Percentiles rank a stretch among this genome's conserved stretches.
phyloP scores from a whole-genome alignment of 2,113 vertebrate genomes.

The Papio anubis region DNA sequence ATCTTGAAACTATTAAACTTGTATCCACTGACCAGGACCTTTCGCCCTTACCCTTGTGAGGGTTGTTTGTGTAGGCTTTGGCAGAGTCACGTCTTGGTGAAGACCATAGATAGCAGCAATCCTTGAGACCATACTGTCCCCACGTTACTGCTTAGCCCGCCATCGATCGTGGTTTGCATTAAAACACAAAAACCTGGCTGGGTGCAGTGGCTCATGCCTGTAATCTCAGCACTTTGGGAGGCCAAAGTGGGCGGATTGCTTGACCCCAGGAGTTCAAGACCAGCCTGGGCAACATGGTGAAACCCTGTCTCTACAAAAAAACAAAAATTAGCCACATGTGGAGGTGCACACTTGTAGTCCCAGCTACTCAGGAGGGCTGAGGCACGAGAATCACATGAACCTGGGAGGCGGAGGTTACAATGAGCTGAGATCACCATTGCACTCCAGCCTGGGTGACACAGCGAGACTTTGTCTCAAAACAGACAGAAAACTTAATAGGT shows the following conservation, averaged over 20 bases:
- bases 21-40: neutral
- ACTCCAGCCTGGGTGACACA: neutral
- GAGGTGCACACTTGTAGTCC: neutral
- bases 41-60: neutral
- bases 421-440: neutral
- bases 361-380: neutral
- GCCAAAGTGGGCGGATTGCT: neutral
- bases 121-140: neutral
- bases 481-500: neutral
- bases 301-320: neutral
- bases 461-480: neutral
- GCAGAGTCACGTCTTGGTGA: neutral
- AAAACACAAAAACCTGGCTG: neutral
- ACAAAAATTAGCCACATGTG: neutral
- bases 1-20: neutral
- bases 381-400: neutral
- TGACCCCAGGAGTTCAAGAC: neutral
- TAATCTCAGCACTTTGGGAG: neutral
- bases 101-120: neutral
- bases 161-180: neutral
- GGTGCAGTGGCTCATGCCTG: neutral
- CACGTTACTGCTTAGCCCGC: neutral
- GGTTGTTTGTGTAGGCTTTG: neutral
- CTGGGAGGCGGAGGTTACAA: neutral
- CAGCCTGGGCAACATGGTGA: neutral